These are phyloP conservation scores for Sebastes cheni DNA, from an alignment of 2,797 vertebrate genomes.

Conservation along the genomic window DNA sequence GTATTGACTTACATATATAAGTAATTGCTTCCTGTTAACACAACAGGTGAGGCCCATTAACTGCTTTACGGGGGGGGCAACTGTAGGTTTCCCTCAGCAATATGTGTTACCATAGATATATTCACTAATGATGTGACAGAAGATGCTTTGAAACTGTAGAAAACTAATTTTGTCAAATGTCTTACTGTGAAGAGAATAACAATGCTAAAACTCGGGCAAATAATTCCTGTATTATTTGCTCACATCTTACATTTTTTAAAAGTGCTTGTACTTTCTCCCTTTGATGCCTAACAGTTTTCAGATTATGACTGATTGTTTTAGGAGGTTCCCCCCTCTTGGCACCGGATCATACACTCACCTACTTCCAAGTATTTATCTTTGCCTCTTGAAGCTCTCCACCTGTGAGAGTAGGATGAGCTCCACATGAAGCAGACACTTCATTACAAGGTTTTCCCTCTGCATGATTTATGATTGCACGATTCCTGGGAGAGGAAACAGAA, in stretches of 20 bases:
- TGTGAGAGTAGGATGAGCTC: slow-evolving; percentile 46
- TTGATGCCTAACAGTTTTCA: slow-evolving; percentile 61
- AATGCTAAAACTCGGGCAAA: background rate
- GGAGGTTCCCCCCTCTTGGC: slow-evolving; percentile 61
- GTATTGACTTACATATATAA: slow-evolving; percentile 74
- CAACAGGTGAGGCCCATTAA: slow-evolving; percentile 72
- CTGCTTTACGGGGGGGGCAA: slow-evolving; percentile 43
- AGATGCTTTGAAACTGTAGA: slow-evolving; percentile 13
- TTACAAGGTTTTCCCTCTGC: slow-evolving; percentile 46
- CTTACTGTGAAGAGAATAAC: background rate
- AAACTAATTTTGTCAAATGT: background rate
- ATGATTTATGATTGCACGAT: slow-evolving; percentile 50
- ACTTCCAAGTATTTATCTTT: slow-evolving; percentile 62
- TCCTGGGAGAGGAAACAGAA: slow-evolving; percentile 16
- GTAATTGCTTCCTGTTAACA: slow-evolving; percentile 77
- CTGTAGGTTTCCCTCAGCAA: slow-evolving; percentile 28
- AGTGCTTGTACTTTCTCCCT: slow-evolving; percentile 4
- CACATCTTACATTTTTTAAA: background rate
- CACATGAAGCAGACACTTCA: slow-evolving; percentile 38
- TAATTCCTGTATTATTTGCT: background rate
- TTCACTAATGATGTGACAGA: slow-evolving; percentile 1
- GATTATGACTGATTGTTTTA: slow-evolving; percentile 55
- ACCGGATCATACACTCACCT: slow-evolving; percentile 50
- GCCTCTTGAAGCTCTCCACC: slow-evolving; percentile 61
- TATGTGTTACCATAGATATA: slow-evolving; percentile 19